Evolutionary conservation across 2,797 vertebrate species (phyloP).

Genomic region (Micrastur ruficollis): DNA sequence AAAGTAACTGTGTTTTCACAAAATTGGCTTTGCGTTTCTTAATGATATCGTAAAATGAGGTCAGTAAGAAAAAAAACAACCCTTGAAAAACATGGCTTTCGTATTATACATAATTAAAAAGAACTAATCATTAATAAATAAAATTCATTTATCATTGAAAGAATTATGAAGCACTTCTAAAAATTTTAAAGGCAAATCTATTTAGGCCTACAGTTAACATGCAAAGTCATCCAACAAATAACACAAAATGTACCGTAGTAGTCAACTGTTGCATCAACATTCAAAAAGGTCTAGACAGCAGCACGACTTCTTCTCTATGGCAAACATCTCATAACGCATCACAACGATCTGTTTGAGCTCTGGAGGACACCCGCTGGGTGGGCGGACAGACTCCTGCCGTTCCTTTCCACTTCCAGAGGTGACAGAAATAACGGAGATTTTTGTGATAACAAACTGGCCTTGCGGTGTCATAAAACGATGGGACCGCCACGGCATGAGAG

Average conservation of each 20-base stretch:
- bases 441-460: not conserved
- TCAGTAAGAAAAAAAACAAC: conserved; percentile 64
- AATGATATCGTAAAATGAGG: conserved; percentile 50
- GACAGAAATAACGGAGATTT: not conserved
- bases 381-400: not conserved
- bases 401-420: not conserved
- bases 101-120: conserved; percentile 64
- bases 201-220: conserved; percentile 94
- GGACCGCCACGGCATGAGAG: accelerated
- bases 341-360: conserved; percentile 19
- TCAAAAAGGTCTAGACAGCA: conserved; percentile 84
- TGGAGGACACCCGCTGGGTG: not conserved
- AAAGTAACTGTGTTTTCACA: conserved; percentile 51
- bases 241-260: conserved; percentile 88
- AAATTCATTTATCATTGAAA: conserved; percentile 60
- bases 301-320: conserved; percentile 71
- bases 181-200: conserved; percentile 90
- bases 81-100: conserved; percentile 76
- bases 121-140: conserved; percentile 68
- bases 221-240: conserved; percentile 95
- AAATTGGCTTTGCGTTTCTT: conserved; percentile 61
- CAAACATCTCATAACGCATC: conserved; percentile 52
- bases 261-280: conserved; percentile 88
- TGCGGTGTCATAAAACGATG: not conserved
- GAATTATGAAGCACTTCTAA: conserved; percentile 76